Conservation (phyloP, 1,140 invertebrate genomes). For the Cataglyphis hispanica region DNA sequence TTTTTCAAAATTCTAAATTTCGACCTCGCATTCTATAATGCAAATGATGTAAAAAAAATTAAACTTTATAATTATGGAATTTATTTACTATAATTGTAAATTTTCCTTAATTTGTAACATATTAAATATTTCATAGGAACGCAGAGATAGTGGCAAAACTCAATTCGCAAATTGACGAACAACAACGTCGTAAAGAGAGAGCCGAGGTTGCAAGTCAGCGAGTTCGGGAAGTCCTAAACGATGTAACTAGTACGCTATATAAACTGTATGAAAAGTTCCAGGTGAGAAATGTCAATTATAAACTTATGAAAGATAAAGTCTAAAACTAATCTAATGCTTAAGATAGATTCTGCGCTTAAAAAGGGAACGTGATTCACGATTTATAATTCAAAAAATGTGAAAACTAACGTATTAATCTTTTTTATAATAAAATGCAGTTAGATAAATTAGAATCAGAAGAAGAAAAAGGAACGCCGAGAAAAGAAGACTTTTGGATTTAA, state of each 20-base stretch:
- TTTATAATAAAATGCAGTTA: not conserved
- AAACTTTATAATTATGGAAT: not conserved
- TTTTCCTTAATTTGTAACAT: not conserved
- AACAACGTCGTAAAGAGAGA: slow-evolving; percentile 82
- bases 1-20: not conserved
- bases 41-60: not conserved
- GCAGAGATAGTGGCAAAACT: slow-evolving; percentile 89
- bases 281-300: slow-evolving; percentile 74
- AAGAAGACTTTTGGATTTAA: no score
- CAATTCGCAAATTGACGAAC: slow-evolving; percentile 87
- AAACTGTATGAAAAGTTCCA: slow-evolving; percentile 79
- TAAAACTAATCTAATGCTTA: not conserved
- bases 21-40: not conserved
- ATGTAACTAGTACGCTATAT: slow-evolving; percentile 76
- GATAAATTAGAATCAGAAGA: no score
- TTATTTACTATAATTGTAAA: not conserved
- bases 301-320: not conserved
- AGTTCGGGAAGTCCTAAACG: slow-evolving; percentile 81
- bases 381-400: no score
- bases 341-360: not conserved
- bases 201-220: slow-evolving; percentile 84
- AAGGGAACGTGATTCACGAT: not conserved
- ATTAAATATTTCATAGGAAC: slow-evolving; percentile 85
- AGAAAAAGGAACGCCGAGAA: no score
- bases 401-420: no score